Evolutionary conservation across 1,140 invertebrate species (phyloP).

Genomic region (Bombus pascuorum): DNA sequence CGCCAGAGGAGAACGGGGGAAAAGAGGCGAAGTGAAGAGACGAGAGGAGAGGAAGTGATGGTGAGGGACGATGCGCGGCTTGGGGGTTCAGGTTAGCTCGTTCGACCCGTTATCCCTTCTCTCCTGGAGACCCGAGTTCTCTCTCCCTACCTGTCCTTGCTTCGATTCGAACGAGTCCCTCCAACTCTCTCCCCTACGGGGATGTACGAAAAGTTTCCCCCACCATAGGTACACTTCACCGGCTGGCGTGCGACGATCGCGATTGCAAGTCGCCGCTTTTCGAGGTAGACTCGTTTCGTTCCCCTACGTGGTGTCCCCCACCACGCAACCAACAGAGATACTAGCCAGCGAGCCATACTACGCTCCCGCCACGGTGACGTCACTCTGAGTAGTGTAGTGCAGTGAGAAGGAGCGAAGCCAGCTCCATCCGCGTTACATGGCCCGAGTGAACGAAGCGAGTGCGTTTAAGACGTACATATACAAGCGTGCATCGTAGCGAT

Average conservation of each 20-base stretch:
- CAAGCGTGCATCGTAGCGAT: constrained; percentile 42
- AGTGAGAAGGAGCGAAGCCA: constrained; percentile 80
- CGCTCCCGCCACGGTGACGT: constrained; percentile 83
- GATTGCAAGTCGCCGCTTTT: constrained; percentile 63
- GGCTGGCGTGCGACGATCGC: constrained; percentile 67
- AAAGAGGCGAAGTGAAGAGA: constrained; percentile 12
- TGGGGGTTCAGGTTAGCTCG: constrained; percentile 81
- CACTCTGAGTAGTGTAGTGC: constrained; percentile 83
- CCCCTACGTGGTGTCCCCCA: constrained; percentile 72
- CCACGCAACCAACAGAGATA: constrained; percentile 40
- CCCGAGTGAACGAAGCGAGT: constrained; percentile 58
- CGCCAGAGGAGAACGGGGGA: not conserved
- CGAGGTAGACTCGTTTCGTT: constrained; percentile 77
- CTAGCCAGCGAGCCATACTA: constrained; percentile 78
- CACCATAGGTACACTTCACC: constrained; percentile 47
- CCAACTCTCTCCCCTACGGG: constrained; percentile 25
- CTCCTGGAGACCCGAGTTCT: constrained; percentile 57
- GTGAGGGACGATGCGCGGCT: constrained; percentile 52
- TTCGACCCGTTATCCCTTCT: constrained; percentile 83
- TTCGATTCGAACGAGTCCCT: constrained; percentile 69
- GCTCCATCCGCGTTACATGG: constrained; percentile 75
- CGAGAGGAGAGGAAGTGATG: not conserved
- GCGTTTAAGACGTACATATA: constrained; percentile 44
- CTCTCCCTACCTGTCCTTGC: constrained; percentile 73
- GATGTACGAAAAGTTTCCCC: constrained; percentile 50